Conservation (phyloP, 2,113 vertebrate genomes). For the Antigone vipio region DNA sequence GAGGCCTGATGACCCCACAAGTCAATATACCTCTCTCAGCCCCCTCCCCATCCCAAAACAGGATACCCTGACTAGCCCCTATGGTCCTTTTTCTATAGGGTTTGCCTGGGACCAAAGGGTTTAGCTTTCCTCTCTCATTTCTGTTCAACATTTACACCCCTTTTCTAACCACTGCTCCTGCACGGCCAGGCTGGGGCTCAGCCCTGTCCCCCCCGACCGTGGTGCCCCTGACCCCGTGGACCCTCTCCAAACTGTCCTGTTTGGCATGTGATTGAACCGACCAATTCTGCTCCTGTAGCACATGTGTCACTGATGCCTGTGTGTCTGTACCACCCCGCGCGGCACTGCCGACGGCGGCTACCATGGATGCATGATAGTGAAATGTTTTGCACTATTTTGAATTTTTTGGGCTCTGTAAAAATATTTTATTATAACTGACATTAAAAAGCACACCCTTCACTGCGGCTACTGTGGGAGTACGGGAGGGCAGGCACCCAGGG, state of each 20-base stretch:
- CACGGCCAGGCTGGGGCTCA: neutral
- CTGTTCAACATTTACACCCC: constrained; percentile 68
- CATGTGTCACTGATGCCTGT: constrained; percentile 39
- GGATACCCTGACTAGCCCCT: neutral
- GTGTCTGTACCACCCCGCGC: constrained; percentile 61
- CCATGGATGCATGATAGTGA: constrained; percentile 80
- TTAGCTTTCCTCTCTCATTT: constrained; percentile 35
- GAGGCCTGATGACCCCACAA: neutral
- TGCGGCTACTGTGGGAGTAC: rapidly evolving
- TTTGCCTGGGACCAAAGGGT: constrained; percentile 71
- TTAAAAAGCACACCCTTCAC: constrained; percentile 75
- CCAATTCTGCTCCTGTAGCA: constrained; percentile 33
- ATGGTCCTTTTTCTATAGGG: neutral
- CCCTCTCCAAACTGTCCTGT: neutral
- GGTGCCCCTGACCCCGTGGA: neutral
- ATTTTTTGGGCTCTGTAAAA: constrained; percentile 83
- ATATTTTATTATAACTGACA: constrained; percentile 84
- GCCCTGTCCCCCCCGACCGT: neutral
- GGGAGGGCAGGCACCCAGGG: too few relatives aligned
- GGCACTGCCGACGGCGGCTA: constrained; percentile 28
- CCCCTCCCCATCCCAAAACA: neutral
- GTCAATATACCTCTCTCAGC: neutral
- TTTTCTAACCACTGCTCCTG: constrained; percentile 2
- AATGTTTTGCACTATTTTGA: constrained; percentile 83
- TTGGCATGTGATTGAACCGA: constrained; percentile 73